Evolutionary conservation across 2,888 invertebrate species (phyloP).

Genomic region (Phyto melanocephala): DNA sequence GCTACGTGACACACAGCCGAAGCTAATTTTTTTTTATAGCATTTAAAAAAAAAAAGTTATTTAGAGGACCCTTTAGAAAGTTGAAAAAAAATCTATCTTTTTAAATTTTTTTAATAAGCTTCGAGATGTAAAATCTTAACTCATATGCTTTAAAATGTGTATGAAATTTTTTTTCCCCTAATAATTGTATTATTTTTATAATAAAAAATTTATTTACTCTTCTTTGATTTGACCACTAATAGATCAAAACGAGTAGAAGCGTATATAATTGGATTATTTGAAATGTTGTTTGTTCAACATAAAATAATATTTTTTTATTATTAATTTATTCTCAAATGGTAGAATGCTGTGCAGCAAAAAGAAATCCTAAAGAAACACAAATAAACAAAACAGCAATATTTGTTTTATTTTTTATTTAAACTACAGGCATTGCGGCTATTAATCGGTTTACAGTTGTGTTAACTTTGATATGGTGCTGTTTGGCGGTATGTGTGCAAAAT

Average conservation of each 20-base stretch:
- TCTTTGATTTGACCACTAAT: not conserved
- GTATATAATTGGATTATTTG: not conserved
- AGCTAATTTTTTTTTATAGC: too few species aligned
- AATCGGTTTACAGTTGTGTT: not conserved
- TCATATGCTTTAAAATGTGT: too few species aligned
- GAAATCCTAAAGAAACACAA: not conserved
- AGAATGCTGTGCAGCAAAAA: not conserved
- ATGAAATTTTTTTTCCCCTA: not conserved
- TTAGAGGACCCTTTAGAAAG: too few species aligned
- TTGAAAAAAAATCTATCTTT: too few species aligned
- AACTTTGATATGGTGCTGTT: too few species aligned
- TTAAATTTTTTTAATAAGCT: too few species aligned
- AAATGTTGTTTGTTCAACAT: constrained; percentile 14
- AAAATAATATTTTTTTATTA: not conserved
- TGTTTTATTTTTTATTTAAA: not conserved
- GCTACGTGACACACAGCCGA: too few species aligned
- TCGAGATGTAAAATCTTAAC: too few species aligned
- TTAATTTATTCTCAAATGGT: not conserved
- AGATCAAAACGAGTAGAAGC: not conserved
- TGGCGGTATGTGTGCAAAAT: not conserved
- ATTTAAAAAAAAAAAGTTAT: too few species aligned
- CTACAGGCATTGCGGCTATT: not conserved
- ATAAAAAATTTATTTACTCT: not conserved
- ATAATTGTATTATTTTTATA: not conserved
- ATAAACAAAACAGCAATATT: not conserved